Percentiles rank a stretch among this genome's conserved stretches.
phyloP scores from a whole-genome alignment of 2,797 vertebrate species.

The Leucoraja ocellata region DNA sequence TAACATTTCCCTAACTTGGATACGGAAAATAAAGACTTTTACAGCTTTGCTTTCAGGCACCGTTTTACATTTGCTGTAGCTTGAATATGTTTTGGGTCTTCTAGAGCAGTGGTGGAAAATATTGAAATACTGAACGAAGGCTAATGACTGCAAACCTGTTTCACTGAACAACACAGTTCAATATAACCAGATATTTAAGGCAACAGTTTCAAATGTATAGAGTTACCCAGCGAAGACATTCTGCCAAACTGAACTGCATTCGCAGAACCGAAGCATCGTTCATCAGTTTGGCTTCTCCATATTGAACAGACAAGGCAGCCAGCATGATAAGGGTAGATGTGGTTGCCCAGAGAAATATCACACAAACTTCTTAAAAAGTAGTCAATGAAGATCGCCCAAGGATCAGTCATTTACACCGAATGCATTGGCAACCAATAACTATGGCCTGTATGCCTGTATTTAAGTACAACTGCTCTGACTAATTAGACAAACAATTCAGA shows the following conservation, averaged over 20 bases:
- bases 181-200: background rate
- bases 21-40: background rate
- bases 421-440: background rate
- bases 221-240: background rate
- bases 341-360: background rate
- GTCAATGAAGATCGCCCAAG: background rate
- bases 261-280: background rate
- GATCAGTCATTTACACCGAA: background rate
- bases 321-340: background rate
- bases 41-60: no score
- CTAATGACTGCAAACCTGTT: background rate
- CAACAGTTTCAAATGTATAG: no score
- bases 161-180: background rate
- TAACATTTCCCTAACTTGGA: background rate
- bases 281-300: background rate
- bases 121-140: background rate
- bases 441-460: background rate
- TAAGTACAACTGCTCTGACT: background rate
- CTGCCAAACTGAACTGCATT: background rate
- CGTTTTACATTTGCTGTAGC: background rate
- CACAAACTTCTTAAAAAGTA: background rate
- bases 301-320: background rate
- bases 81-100: background rate
- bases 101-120: background rate
- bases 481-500: background rate